Conservation (phyloP, 2,797 vertebrate genomes). For the Oreortyx pictus region DNA sequence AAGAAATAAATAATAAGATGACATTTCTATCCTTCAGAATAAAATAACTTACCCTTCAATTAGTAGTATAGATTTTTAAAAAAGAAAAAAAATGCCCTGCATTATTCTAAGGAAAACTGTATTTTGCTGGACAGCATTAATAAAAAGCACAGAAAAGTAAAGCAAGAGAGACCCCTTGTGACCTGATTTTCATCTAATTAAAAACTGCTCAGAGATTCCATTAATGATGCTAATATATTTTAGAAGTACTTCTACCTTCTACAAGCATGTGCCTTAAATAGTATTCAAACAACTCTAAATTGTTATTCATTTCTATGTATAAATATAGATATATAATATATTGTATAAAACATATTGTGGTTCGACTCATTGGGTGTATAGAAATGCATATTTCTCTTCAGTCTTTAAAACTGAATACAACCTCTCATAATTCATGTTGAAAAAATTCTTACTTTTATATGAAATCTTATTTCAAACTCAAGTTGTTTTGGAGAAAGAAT, state of each 20-base stretch:
- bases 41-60: constrained; percentile 67
- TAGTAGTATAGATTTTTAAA: background rate
- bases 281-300: background rate
- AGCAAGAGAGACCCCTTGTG: constrained; percentile 80
- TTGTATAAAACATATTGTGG: background rate
- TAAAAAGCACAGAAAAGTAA: constrained; percentile 54
- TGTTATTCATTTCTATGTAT: background rate
- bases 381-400: background rate
- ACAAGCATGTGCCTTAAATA: background rate
- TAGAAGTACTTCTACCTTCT: background rate
- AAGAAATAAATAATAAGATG: background rate
- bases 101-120: constrained; percentile 21
- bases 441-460: background rate
- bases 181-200: background rate
- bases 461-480: background rate
- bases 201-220: background rate
- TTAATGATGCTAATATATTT: background rate
- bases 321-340: background rate
- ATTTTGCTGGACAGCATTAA: background rate
- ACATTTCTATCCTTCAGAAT: constrained; percentile 42
- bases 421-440: background rate
- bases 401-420: background rate
- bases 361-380: background rate
- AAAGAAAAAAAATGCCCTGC: background rate
- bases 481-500: background rate